Conservation (phyloP, 2,797 vertebrate genomes). For the Cynodonichthys magdalenae region DNA sequence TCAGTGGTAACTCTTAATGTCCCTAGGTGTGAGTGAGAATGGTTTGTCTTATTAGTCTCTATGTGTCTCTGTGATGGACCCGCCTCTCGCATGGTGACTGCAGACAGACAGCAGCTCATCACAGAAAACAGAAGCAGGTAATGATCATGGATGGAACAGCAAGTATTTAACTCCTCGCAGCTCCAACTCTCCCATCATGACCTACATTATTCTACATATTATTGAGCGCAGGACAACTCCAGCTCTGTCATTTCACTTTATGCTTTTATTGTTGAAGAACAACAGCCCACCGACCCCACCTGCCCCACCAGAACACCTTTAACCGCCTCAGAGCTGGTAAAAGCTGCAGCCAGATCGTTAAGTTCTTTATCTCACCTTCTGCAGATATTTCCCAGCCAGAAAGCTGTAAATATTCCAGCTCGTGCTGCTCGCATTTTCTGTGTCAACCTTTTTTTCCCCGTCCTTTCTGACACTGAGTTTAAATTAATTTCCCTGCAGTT, state of each 20-base stretch:
- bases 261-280: conserved; percentile 65
- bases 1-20: too few species aligned
- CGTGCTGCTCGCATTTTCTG: conserved; percentile 31
- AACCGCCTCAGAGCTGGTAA: conserved; percentile 50
- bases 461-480: conserved; percentile 14
- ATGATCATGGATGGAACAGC: conserved; percentile 1
- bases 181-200: conserved; percentile 2
- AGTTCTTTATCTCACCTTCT: conserved; percentile 73
- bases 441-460: conserved; percentile 27
- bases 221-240: conserved; percentile 52
- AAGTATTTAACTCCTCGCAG: conserved; percentile 20
- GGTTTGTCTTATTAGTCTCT: too few species aligned
- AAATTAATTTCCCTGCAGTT: conserved; percentile 71
- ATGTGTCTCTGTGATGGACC: too few species aligned
- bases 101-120: background rate
- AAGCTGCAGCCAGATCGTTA: conserved; percentile 65
- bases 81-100: too few species aligned
- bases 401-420: conserved; percentile 52
- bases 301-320: conserved; percentile 54
- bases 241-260: conserved; percentile 52
- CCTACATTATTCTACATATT: conserved; percentile 20
- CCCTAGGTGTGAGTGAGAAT: too few species aligned
- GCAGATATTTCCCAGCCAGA: conserved; percentile 47
- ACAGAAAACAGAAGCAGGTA: background rate
- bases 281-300: conserved; percentile 46